A percentile compares a stretch with the other conserved stretches of the same genome.
Conservation (phyloP, 2,888 invertebrate species). For the Anthrax anthrax region DNA sequence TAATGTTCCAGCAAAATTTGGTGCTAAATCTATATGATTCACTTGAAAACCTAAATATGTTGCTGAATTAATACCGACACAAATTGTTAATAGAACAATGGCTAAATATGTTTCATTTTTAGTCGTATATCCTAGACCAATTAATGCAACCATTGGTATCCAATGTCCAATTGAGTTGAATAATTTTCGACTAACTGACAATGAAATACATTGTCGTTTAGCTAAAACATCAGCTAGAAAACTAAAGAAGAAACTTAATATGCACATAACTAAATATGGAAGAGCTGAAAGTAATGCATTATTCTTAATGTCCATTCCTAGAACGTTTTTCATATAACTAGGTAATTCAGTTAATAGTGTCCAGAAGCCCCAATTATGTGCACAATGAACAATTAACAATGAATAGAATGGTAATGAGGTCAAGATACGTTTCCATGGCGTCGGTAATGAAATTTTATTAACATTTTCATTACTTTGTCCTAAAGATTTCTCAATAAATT, state of each 20-base stretch:
- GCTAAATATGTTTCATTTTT: slow-evolving; percentile 35
- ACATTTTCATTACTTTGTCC: slow-evolving; percentile 29
- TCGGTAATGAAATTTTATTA: slow-evolving; percentile 25
- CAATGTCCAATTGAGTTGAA: slow-evolving; percentile 47
- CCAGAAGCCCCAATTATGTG: slow-evolving; percentile 69
- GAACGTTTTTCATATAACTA: slow-evolving; percentile 58
- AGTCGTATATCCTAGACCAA: slow-evolving; percentile 43
- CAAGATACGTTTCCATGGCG: slow-evolving; percentile 62
- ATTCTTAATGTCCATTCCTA: slow-evolving; percentile 55
- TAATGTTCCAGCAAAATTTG: slow-evolving; percentile 66
- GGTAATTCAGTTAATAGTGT: slow-evolving; percentile 70
- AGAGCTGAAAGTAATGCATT: slow-evolving; percentile 54
- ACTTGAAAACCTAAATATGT: slow-evolving; percentile 62
- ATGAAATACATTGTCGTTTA: slow-evolving; percentile 23
- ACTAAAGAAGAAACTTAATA: slow-evolving; percentile 56
- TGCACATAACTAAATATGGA: slow-evolving; percentile 60
- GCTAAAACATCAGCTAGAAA: slow-evolving; percentile 41
- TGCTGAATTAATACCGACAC: slow-evolving; percentile 62
- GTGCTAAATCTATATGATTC: slow-evolving; percentile 76
- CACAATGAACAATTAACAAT: slow-evolving; percentile 53
- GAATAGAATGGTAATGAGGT: slow-evolving; percentile 66
- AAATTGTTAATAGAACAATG: slow-evolving; percentile 49
- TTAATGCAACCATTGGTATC: slow-evolving; percentile 53
- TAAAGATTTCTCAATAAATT: slow-evolving; percentile 52
- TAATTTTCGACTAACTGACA: slow-evolving; percentile 34